Conservation (phyloP, 2,888 invertebrate species). For the Cyclophora punctaria region DNA sequence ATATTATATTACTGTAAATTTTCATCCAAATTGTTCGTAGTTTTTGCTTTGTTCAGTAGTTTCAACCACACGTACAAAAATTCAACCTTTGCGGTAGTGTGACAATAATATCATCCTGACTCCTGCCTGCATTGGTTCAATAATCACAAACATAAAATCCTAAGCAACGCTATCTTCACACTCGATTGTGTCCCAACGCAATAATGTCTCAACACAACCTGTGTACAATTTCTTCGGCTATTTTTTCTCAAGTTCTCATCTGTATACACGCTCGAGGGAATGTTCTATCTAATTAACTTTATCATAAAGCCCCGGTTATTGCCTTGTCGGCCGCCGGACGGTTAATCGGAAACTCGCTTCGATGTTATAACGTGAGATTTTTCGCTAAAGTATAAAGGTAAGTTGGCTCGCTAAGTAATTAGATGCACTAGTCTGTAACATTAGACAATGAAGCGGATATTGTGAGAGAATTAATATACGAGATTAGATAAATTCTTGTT, state of each 20-base stretch:
- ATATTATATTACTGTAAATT: too few relatives aligned
- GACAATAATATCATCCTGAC: too few relatives aligned
- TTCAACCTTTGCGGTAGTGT: too few relatives aligned
- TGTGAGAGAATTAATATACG: too few relatives aligned
- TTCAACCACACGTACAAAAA: too few relatives aligned
- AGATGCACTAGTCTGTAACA: constrained; percentile 1
- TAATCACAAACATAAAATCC: too few relatives aligned
- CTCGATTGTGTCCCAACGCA: constrained; percentile 10
- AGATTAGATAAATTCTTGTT: too few relatives aligned
- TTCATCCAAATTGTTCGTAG: too few relatives aligned
- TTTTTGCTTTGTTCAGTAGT: too few relatives aligned
- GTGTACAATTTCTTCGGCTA: constrained; percentile 38
- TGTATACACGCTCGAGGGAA: constrained; percentile 62
- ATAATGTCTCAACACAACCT: constrained; percentile 27
- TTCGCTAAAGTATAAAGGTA: constrained; percentile 22
- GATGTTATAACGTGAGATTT: constrained; percentile 32
- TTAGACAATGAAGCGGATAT: background rate
- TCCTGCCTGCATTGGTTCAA: too few relatives aligned
- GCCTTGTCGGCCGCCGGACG: constrained; percentile 49
- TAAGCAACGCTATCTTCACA: constrained; percentile 12
- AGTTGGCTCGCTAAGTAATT: background rate
- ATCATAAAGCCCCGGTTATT: constrained; percentile 67
- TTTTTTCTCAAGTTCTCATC: constrained; percentile 50
- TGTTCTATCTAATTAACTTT: constrained; percentile 71
- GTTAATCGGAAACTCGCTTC: constrained; percentile 52